phyloP scores from a whole-genome alignment of 2,797 vertebrate species.

The Dendrocincla fuliginosa region DNA sequence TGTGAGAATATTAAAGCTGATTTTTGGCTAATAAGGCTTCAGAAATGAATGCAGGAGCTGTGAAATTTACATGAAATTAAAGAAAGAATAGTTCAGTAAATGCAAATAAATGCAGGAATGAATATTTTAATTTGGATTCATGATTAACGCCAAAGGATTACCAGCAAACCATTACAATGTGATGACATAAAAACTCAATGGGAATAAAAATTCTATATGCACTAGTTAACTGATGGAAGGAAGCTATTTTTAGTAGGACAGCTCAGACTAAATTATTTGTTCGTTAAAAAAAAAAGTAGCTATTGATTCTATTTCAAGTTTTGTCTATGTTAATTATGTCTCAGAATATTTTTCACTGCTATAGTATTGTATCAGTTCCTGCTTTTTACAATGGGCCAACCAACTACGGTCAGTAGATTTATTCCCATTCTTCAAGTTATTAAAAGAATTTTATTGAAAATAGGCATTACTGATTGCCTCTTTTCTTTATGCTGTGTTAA shows the following conservation, averaged over 20 bases:
- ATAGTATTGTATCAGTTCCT: neutral
- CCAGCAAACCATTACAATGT: conserved; percentile 69
- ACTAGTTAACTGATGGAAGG: conserved; percentile 63
- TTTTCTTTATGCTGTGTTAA: conserved; percentile 17
- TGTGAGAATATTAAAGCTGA: conserved; percentile 52
- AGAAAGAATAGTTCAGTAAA: conserved; percentile 72
- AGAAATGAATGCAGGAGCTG: conserved; percentile 69
- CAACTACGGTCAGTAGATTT: conserved; percentile 2
- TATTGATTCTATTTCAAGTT: conserved; percentile 69
- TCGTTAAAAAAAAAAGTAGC: conserved; percentile 33
- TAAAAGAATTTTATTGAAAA: conserved; percentile 50
- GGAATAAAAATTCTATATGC: conserved; percentile 66
- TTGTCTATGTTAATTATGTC: conserved; percentile 46
- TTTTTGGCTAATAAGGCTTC: conserved; percentile 65
- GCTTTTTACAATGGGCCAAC: neutral
- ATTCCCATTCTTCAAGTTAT: conserved; percentile 20
- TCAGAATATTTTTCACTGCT: conserved; percentile 48
- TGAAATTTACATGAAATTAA: conserved; percentile 80
- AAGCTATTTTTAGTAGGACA: conserved; percentile 73
- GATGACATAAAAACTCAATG: conserved; percentile 72
- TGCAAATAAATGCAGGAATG: conserved; percentile 80
- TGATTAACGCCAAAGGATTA: conserved; percentile 76
- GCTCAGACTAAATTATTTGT: conserved; percentile 63
- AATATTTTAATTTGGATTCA: conserved; percentile 78
- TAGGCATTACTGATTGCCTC: conserved; percentile 6